Conservation (phyloP, 1,140 invertebrate genomes). For the Drosophila kepulauana region DNA sequence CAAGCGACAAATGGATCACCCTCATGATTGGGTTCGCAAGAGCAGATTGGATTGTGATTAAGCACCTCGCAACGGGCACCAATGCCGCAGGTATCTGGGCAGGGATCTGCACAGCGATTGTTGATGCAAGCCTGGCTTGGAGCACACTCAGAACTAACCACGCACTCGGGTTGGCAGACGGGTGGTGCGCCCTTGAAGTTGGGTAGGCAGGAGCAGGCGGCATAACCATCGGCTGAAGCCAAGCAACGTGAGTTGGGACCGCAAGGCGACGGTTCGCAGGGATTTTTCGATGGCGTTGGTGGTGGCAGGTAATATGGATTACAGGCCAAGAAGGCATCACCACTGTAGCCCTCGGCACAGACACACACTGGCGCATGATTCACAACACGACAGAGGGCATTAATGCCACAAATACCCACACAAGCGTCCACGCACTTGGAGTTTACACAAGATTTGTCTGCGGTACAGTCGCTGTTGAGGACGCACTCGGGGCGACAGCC, state of each 20-base stretch:
- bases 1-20: conserved; percentile 94
- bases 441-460: conserved; percentile 90
- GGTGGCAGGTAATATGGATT: conserved; percentile 82
- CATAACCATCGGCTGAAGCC: conserved; percentile 89
- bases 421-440: conserved; percentile 93
- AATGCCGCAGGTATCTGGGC: conserved; percentile 91
- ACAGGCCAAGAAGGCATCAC: conserved; percentile 93
- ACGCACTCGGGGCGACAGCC: conserved; percentile 92
- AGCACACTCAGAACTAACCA: conserved; percentile 92
- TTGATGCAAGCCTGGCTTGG: conserved; percentile 92
- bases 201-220: conserved; percentile 92
- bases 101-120: conserved; percentile 91
- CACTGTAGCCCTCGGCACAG: conserved; percentile 89
- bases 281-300: conserved; percentile 68
- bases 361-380: conserved; percentile 93
- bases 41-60: conserved; percentile 94
- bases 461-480: conserved; percentile 90
- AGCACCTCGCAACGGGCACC: conserved; percentile 91
- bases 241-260: conserved; percentile 92
- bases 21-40: conserved; percentile 89
- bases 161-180: conserved; percentile 92
- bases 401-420: conserved; percentile 90
- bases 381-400: conserved; percentile 90
- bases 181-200: conserved; percentile 92
- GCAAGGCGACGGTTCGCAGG: conserved; percentile 91